Conservation (phyloP, 2,797 vertebrate species). For the Amblyopsis hoosieri region DNA sequence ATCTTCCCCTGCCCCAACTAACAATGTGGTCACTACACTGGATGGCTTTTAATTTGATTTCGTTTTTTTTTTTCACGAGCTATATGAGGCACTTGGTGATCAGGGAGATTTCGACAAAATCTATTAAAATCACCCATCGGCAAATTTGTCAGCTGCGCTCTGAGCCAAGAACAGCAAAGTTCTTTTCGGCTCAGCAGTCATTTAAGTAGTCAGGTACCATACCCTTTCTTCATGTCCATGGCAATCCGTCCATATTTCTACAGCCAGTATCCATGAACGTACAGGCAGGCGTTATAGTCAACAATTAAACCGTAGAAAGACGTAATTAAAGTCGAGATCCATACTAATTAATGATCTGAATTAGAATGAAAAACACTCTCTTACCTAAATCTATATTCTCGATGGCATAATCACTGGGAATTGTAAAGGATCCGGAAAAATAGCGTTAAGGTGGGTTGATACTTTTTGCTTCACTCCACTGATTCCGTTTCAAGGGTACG, state of each 20-base stretch:
- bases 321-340: constrained; percentile 18
- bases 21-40: constrained; percentile 19
- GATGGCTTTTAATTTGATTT: neutral
- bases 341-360: constrained; percentile 29
- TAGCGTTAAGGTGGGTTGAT: constrained; percentile 34
- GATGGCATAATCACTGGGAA: constrained; percentile 58
- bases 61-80: constrained; percentile 42
- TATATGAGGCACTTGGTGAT: constrained; percentile 17
- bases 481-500: constrained; percentile 43
- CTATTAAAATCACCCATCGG: constrained; percentile 17
- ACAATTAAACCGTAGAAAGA: constrained; percentile 13
- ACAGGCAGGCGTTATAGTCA: constrained; percentile 14
- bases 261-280: constrained; percentile 42
- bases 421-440: constrained; percentile 52
- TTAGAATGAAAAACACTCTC: constrained; percentile 35
- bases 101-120: constrained; percentile 18
- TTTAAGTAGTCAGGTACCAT: constrained; percentile 31
- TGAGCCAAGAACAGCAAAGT: constrained; percentile 51
- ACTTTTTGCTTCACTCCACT: constrained; percentile 69
- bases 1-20: constrained; percentile 14
- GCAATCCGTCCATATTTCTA: constrained; percentile 20
- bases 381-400: constrained; percentile 75
- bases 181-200: constrained; percentile 30
- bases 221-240: constrained; percentile 16
- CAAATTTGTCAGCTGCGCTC: constrained; percentile 11